phyloP scores from a whole-genome alignment of 2,888 invertebrate species.

The Spicauda simplicius region DNA sequence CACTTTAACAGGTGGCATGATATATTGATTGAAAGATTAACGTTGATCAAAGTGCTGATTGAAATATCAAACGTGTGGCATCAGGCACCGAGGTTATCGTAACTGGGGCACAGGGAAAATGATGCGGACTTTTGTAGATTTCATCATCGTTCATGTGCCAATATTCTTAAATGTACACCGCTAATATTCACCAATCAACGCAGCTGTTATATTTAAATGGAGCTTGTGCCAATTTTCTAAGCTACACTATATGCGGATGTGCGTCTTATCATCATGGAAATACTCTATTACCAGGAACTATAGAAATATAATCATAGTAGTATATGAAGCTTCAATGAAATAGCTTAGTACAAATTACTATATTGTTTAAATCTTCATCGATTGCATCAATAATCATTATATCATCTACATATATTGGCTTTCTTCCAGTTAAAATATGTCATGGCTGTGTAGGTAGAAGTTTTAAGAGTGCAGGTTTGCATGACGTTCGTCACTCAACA shows the following conservation, averaged over 20 bases:
- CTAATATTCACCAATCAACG: conserved; percentile 73
- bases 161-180: conserved; percentile 59
- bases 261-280: conserved; percentile 42
- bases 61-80: conserved; percentile 54
- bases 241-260: conserved; percentile 46
- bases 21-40: conserved; percentile 58
- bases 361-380: conserved; percentile 42
- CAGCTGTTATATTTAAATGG: conserved; percentile 69
- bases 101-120: conserved; percentile 62
- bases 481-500: conserved; percentile 66
- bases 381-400: conserved; percentile 23
- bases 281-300: conserved; percentile 18
- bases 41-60: conserved; percentile 48
- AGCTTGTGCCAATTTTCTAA: conserved; percentile 70
- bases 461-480: conserved; percentile 57
- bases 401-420: conserved; percentile 53
- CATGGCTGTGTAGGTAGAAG: conserved; percentile 62
- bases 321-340: conserved; percentile 31
- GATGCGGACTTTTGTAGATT: conserved; percentile 73
- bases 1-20: conserved; percentile 76
- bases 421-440: conserved; percentile 63
- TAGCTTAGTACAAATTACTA: conserved; percentile 13
- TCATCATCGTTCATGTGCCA: conserved; percentile 68
- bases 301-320: not conserved
- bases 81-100: conserved; percentile 64